phyloP scores from a whole-genome alignment of 2,113 vertebrate genomes.

The Pelvicachromis taeniatus region DNA sequence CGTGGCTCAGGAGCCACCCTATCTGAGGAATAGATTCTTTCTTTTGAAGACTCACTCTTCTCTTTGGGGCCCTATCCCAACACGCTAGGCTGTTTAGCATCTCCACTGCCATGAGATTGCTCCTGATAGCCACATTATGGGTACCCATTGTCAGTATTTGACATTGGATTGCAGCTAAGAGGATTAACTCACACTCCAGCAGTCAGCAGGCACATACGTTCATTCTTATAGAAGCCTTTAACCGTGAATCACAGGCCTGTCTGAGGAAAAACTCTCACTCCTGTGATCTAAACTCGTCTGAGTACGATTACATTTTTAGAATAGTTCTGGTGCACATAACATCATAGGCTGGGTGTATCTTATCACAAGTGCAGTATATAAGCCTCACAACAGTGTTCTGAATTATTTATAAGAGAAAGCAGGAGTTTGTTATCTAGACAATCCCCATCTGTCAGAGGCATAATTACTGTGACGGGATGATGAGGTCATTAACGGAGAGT shows the following conservation, averaged over 20 bases:
- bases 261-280: not conserved
- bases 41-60: conserved; percentile 70
- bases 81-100: conserved; percentile 78
- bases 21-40: conserved; percentile 82
- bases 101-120: conserved; percentile 64
- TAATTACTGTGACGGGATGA: not conserved
- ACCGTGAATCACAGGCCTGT: not conserved
- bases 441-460: not conserved
- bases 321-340: not conserved
- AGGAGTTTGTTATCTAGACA: conserved; percentile 22
- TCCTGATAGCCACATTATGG: conserved; percentile 73
- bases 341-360: not conserved
- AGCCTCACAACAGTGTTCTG: not conserved
- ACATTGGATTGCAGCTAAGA: conserved; percentile 70
- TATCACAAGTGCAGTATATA: not conserved
- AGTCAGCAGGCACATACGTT: conserved; percentile 35
- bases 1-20: conserved; percentile 74
- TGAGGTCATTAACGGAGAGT: conserved; percentile 59
- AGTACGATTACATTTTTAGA: not conserved
- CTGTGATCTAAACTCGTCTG: not conserved
- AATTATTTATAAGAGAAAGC: conserved; percentile 50
- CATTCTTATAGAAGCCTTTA: conserved; percentile 36
- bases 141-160: conserved; percentile 75
- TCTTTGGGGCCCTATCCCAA: conserved; percentile 70
- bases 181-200: conserved; percentile 65